These are phyloP conservation scores for Corydoras sp. DNA, from an alignment of 2,113 vertebrate species.

Conservation along the genomic window DNA sequence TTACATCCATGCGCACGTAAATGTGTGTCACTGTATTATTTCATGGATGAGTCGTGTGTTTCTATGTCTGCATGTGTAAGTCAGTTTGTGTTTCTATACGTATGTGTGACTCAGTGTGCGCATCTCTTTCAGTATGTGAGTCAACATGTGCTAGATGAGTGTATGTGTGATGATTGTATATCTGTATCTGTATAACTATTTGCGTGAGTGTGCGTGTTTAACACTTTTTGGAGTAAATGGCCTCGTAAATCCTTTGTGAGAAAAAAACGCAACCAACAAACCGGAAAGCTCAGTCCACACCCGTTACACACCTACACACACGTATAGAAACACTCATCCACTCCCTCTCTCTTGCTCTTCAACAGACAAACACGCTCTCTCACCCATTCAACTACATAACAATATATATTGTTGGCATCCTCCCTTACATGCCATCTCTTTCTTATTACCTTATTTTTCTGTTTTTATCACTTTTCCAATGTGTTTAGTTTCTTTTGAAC, in stretches of 20 bases:
- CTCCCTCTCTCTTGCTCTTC: too few species aligned
- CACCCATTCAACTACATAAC: slow-evolving; percentile 11
- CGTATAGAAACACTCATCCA: slow-evolving; percentile 10
- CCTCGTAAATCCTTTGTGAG: slow-evolving; percentile 49
- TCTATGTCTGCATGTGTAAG: too few species aligned
- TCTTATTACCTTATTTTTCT: slow-evolving; percentile 14
- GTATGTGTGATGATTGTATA: too few species aligned
- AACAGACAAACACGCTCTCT: slow-evolving; percentile 14
- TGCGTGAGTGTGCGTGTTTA: too few species aligned
- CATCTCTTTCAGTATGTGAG: too few species aligned
- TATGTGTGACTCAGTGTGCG: too few species aligned
- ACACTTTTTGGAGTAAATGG: slow-evolving; percentile 38
- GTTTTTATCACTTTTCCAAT: background rate
- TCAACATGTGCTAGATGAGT: too few species aligned
- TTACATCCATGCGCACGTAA: too few species aligned
- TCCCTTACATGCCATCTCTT: slow-evolving; percentile 18
- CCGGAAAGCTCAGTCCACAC: slow-evolving; percentile 38
- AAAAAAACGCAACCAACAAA: slow-evolving; percentile 49
- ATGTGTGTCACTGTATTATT: too few species aligned
- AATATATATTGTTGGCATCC: too few species aligned
- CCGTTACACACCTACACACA: slow-evolving; percentile 5
- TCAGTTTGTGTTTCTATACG: slow-evolving; percentile 39
- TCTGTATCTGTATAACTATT: too few species aligned
- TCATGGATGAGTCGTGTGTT: too few species aligned
- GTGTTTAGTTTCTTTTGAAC: background rate